phyloP scores from a whole-genome alignment of 2,888 invertebrate species.

The Crepidodera aurea region DNA sequence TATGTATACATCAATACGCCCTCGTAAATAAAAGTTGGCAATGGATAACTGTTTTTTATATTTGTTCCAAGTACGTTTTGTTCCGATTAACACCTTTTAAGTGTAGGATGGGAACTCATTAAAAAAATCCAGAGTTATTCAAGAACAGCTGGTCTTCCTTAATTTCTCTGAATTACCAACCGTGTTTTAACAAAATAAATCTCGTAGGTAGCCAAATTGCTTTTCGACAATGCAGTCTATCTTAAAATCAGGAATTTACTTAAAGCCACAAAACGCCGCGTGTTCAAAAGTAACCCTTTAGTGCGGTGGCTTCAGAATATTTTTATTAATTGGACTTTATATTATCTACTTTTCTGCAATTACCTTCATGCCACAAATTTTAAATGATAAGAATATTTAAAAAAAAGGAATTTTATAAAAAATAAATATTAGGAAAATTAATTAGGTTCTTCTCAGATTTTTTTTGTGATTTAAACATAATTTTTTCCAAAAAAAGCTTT shows the following conservation, averaged over 20 bases:
- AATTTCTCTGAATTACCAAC: constrained; percentile 6
- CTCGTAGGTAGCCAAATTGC: constrained; percentile 19
- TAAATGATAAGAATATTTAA: too few species aligned
- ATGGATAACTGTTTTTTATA: too few species aligned
- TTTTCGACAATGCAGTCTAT: constrained; percentile 15
- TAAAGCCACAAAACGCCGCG: background rate
- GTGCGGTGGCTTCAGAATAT: background rate
- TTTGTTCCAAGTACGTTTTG: background rate
- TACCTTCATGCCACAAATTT: too few species aligned
- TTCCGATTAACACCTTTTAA: background rate
- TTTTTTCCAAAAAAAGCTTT: too few species aligned
- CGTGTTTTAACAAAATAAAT: constrained; percentile 6
- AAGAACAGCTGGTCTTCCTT: constrained; percentile 5
- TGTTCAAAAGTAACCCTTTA: constrained; percentile 2
- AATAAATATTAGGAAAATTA: too few species aligned
- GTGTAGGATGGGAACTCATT: background rate
- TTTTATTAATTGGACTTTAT: too few species aligned
- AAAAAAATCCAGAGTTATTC: background rate
- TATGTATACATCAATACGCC: too few species aligned
- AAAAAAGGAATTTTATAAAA: too few species aligned
- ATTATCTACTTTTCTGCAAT: too few species aligned
- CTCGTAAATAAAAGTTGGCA: too few species aligned
- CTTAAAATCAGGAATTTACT: constrained; percentile 10
- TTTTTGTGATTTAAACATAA: too few species aligned
- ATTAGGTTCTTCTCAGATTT: too few species aligned